phyloP scores from a whole-genome alignment of 2,797 vertebrate genomes.

The Mus spretus region DNA sequence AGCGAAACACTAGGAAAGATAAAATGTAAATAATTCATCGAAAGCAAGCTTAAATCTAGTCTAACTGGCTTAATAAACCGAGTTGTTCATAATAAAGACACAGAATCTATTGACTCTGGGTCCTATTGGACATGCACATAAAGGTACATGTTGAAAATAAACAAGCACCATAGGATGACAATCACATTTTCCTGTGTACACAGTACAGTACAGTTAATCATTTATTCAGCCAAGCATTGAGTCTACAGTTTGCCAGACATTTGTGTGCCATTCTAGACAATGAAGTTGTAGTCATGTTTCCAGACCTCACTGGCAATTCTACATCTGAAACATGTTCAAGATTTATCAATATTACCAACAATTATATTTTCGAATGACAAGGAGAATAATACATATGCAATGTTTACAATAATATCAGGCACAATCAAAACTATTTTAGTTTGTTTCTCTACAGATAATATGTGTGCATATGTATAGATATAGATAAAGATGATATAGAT shows the following conservation, averaged over 20 bases:
- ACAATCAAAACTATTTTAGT: background rate
- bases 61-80: conserved; percentile 5
- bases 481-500: no score
- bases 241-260: background rate
- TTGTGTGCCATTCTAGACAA: background rate
- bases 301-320: background rate
- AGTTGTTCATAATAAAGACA: conserved; percentile 26
- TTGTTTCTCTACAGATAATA: background rate
- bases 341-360: conserved; percentile 16
- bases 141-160: conserved; percentile 16
- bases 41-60: conserved; percentile 41
- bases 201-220: background rate
- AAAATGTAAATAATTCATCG: background rate
- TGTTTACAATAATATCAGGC: background rate
- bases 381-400: background rate
- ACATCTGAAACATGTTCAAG: background rate
- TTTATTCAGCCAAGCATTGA: conserved; percentile 37
- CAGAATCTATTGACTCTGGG: background rate
- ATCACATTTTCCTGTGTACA: conserved; percentile 20
- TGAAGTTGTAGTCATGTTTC: background rate
- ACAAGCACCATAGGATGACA: background rate
- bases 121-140: background rate
- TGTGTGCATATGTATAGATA: no score
- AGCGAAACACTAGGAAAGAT: background rate
- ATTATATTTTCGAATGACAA: conserved; percentile 36